Evolutionary conservation across 2,113 vertebrate genomes (phyloP), one percentile per base, ranked within the genome.

Genomic region (Dicentrarchus labrax): DNA sequence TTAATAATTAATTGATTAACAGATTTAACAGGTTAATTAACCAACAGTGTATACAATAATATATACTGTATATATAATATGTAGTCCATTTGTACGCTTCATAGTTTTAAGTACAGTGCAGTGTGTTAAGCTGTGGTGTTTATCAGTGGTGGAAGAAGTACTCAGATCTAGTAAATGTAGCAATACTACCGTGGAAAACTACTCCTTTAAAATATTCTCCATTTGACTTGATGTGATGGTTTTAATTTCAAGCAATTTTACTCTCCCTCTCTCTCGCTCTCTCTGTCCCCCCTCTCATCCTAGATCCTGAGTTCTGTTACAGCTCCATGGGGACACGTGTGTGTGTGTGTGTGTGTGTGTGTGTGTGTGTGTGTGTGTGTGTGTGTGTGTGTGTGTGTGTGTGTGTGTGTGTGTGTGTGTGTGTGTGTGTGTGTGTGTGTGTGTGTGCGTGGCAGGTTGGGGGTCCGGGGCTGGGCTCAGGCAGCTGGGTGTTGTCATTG

Each of bases 291-390:
- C 30, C 62, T 72, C 69, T 62, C 59, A 93, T 85, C 92, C 93
- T 90, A 93, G 86, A 94, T 95, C 85, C 78, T 70, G 57, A 73
- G 80, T 93, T 93, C 92, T 93, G 90, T 94, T 91, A 91, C 87
- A 86, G 89, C 86, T 88, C 93, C 89, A 70, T 51, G 17, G 93
- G 93, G 94, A 91, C 19, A 7, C 30, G 64, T 71, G 76, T 65
- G 51, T 39, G 12, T 17, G 22, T 70, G 68, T 22, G 70, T 69
- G 68, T 19, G 36, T 21, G 43, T 43, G 41, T 19, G 67, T 53
- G 50, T 39, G 56, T 51, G 43, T 43, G 61, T 41, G 78, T 47
- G 80, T 53, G 64, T 57, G 38, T 45, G 51, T 36, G 64, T 67
- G 62, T 51, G 39, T 51, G 62, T 60, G 78, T 59, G 47, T 48